Percentiles rank a stretch among this genome's conserved stretches.
Conservation (phyloP, 2,888 invertebrate genomes). For the Dasypolia templi region DNA sequence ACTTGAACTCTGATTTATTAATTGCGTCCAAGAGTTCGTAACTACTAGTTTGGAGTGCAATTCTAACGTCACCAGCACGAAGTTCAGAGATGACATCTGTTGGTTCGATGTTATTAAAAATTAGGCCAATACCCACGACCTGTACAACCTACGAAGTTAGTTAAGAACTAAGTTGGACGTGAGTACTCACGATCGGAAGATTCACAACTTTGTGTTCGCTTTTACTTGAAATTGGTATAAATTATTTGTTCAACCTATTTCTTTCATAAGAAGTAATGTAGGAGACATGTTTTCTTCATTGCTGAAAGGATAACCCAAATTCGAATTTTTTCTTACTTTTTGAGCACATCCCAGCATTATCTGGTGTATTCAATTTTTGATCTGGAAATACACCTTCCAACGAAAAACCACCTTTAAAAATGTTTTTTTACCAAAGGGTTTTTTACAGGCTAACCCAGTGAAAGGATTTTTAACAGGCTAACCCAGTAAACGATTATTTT, state of each 20-base stretch:
- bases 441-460: neutral
- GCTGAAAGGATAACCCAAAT: neutral
- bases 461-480: neutral
- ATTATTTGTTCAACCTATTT: neutral
- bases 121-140: conserved; percentile 48
- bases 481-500: neutral
- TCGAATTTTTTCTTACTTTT: neutral
- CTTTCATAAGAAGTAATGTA: neutral
- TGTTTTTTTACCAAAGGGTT: neutral
- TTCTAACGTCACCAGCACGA: conserved; percentile 47
- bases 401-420: too few relatives aligned
- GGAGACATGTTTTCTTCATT: neutral
- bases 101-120: conserved; percentile 50
- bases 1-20: conserved; percentile 18
- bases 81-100: conserved; percentile 59
- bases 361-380: neutral
- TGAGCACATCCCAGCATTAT: neutral
- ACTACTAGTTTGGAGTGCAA: conserved; percentile 40
- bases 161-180: conserved; percentile 23
- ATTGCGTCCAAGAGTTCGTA: conserved; percentile 39
- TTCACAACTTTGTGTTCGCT: conserved; percentile 8
- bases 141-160: conserved; percentile 24
- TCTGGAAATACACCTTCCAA: neutral
- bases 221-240: conserved; percentile 15
- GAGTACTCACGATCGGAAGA: conserved; percentile 17